Evolutionary conservation across 2,888 invertebrate genomes (phyloP), one percentile per base, ranked within the genome.

Genomic region (Hirudinaria manillensis): DNA sequence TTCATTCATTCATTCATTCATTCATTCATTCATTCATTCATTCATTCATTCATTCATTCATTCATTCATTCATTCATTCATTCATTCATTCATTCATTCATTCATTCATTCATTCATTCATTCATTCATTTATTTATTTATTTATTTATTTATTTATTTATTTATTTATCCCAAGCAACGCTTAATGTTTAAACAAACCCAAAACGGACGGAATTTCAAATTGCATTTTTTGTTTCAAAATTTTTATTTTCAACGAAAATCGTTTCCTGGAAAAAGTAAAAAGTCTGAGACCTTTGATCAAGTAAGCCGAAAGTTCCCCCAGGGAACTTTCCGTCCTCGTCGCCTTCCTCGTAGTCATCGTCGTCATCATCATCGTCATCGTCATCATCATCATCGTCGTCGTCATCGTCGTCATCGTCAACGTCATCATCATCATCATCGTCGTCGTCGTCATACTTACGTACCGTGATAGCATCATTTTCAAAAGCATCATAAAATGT

Each of bases 371-470:
- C 56, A 56, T 56, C 6, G 13, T 56, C 56, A 13, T 56, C 56
- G 13, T 56, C 56, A 13, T 56, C 56, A 27, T 56, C 56, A 56
- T 61, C 24, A 61, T 61, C 61, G 29, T 61, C 6, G 61, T 7
- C 61, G 29, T 61, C 61, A 19, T 61, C 21, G 61, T 61, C 61
- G 29, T 61, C 61, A 61, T n/a, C 61, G n/a, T n/a, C 13, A 61
- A 2, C 61, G n/a, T 16, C 61, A 61, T 53, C 53, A 53, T 53
- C 53, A 53, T 16, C 53, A 53, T 53, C 53, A 53, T 53, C 53
- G 21, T 21, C 53, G 53, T 53, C 53, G 53, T 53, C 53, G 53
- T 53, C 53, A 21, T 53, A 13, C 53, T 53, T 21, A 53, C 61
- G n/a, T 16, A 16, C 13, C 45, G 13, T n/a, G 38, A 38, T 38